Evolutionary conservation across 1,140 invertebrate species (phyloP).

Genomic region (Elymnias hypermnestra): DNA sequence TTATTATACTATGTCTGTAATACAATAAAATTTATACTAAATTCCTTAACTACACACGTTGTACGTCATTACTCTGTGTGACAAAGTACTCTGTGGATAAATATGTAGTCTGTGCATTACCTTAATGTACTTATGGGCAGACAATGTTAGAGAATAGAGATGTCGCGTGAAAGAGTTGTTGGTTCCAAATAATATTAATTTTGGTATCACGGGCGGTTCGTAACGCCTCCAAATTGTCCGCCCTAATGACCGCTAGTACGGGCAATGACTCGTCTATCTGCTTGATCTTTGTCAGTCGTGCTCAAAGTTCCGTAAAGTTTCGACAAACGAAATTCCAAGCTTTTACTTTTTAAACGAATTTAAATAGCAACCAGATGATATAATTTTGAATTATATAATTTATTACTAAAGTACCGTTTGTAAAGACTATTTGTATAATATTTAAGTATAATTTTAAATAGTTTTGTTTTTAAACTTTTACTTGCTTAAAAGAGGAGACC

Average conservation of each 20-base stretch:
- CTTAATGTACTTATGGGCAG: conserved; percentile 40
- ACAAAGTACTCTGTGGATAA: too few relatives aligned
- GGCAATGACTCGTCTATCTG: conserved; percentile 23
- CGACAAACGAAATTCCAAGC: conserved; percentile 1
- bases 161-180: conserved; percentile 67
- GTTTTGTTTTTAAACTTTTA: too few relatives aligned
- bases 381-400: too few relatives aligned
- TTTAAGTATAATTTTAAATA: background rate
- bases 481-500: too few relatives aligned
- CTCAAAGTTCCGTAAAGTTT: conserved; percentile 11
- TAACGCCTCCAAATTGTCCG: conserved; percentile 45
- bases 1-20: too few relatives aligned
- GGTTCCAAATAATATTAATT: conserved; percentile 63
- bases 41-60: too few relatives aligned
- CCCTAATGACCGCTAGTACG: conserved; percentile 37
- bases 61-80: too few relatives aligned
- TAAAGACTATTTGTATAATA: background rate
- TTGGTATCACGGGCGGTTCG: conserved; percentile 35
- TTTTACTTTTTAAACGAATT: background rate
- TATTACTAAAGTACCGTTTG: too few relatives aligned
- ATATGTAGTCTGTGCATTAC: too few relatives aligned
- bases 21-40: too few relatives aligned
- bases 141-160: conserved; percentile 48
- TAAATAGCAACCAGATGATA: too few relatives aligned
- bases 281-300: conserved; percentile 22